Base-by-base conservation (phyloP, 2,888 invertebrate species). In the Yponomeuta plumbellus region DNA sequence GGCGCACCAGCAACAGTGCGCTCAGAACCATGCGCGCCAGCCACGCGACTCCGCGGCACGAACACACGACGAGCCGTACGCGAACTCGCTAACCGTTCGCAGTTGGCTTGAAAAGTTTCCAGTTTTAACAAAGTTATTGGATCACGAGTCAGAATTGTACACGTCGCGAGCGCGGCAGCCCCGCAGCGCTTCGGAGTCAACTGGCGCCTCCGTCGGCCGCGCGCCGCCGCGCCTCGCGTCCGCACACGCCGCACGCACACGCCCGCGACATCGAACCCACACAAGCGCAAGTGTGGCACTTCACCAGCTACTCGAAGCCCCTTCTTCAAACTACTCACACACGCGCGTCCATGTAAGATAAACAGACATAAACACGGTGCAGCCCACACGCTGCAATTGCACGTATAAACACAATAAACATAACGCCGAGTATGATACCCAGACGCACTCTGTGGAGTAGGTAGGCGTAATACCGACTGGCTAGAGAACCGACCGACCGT, bases 21-120 rank as follows among this genome's bases (percentile, higher is more conserved):
- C 73, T 39, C 22, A 13, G 11, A 10, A 63, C 63, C 63, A 63
- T 40, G 63, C 44, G 63, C 44, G 44, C 40, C 40, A 17, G 26
- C 61, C 44, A 23, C 61, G 34, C 34, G 61, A 1, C 61, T 21
- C 21, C 13, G 13, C 52, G 20, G 72, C 77, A 73, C 77, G 78
- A 78, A 52, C 44, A 52, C 74, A 79, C 76, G 74, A 74, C 72
- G 76, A 77, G 78, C 76, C 74, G 77, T 75, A 39, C 52, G 44
- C 20, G 34, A 26, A 39, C 21, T 26, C 22, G 61, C 23, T 23
- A 57, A 56, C 62, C 66, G 40, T 22, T 75, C 76, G 76, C 79
- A 76, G 81, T 80, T 80, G 81, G 80, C 83, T 81, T 83, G 79
- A 89, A 91, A 91, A 91, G 90, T 91, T 91, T 91, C 91, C 90